Evolutionary conservation across 2,797 vertebrate species (phyloP).

Genomic region (Cheirogaleus major): DNA sequence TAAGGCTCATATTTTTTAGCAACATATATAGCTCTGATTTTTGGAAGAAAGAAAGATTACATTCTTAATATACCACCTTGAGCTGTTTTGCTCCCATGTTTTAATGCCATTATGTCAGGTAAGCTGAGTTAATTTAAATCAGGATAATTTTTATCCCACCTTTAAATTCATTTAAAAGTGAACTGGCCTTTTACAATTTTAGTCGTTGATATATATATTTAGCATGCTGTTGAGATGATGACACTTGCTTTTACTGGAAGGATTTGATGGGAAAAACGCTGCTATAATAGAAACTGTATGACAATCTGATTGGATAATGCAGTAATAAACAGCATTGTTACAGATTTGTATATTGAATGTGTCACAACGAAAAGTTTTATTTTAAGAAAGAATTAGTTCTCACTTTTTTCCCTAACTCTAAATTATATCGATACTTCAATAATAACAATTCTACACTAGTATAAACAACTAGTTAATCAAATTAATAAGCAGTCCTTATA

Average conservation of each 20-base stretch:
- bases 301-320: constrained; percentile 73
- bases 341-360: constrained; percentile 82
- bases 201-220: neutral
- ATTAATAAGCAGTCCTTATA: neutral
- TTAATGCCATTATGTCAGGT: neutral
- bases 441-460: neutral
- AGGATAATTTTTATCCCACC: neutral
- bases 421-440: constrained; percentile 57
- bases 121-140: neutral
- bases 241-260: constrained; percentile 60
- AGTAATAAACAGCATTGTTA: constrained; percentile 55
- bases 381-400: constrained; percentile 85
- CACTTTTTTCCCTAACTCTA: constrained; percentile 83
- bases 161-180: neutral
- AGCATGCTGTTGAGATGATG: constrained; percentile 37
- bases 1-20: constrained; percentile 21
- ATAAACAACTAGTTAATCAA: neutral
- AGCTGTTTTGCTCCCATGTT: neutral
- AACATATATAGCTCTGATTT: neutral
- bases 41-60: neutral
- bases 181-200: neutral
- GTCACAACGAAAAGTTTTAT: constrained; percentile 91
- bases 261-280: constrained; percentile 77
- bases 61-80: neutral
- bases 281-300: constrained; percentile 67